Conservation (phyloP, 2,888 invertebrate genomes). For the Archips xylosteana region DNA sequence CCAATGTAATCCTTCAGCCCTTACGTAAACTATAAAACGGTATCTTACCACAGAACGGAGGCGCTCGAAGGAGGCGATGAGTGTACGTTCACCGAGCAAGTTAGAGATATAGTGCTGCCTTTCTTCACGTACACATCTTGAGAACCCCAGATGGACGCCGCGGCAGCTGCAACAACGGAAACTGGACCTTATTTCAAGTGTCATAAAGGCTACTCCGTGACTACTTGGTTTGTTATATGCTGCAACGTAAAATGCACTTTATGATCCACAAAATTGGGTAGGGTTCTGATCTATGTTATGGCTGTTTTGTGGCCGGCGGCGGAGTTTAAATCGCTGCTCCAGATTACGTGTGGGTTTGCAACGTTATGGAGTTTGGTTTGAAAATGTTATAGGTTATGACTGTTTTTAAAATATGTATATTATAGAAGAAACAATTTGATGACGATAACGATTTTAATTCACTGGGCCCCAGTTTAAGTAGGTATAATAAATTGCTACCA, state of each 20-base stretch:
- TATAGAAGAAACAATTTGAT: no score
- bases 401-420: background rate
- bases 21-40: conserved; percentile 18
- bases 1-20: background rate
- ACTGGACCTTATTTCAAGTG: conserved; percentile 49
- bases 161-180: conserved; percentile 90
- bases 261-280: conserved; percentile 36
- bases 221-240: background rate
- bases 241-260: conserved; percentile 42
- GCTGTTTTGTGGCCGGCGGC: conserved; percentile 12
- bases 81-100: conserved; percentile 95
- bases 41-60: conserved; percentile 88
- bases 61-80: conserved; percentile 90
- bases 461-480: no score
- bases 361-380: conserved; percentile 30
- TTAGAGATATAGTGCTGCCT: conserved; percentile 95
- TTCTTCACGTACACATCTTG: conserved; percentile 95
- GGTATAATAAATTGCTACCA: no score
- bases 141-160: conserved; percentile 94
- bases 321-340: conserved; percentile 29
- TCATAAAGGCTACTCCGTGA: background rate
- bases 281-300: conserved; percentile 28
- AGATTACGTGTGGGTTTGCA: conserved; percentile 32
- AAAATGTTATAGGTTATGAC: conserved; percentile 24
- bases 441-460: no score